These are phyloP conservation scores for Geophilus truncorum DNA, from an alignment of 2,888 invertebrate species.

Conservation along the genomic window DNA sequence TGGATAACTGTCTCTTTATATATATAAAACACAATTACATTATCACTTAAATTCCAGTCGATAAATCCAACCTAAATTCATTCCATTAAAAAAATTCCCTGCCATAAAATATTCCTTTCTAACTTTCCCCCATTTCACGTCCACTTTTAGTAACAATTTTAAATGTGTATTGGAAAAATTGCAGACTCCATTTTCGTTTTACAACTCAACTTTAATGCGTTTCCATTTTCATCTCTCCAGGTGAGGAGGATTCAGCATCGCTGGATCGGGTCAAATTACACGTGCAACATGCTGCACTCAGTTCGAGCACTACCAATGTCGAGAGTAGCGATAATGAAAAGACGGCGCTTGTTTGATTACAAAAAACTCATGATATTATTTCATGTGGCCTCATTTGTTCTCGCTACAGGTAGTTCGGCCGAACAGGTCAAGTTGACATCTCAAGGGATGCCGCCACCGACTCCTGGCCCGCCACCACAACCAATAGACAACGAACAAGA, in stretches of 20 bases:
- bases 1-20: no score
- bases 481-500: constrained; percentile 40
- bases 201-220: neutral
- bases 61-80: neutral
- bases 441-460: constrained; percentile 11
- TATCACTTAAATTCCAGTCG: neutral
- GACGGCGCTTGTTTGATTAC: neutral
- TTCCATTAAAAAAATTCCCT: neutral
- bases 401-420: constrained; percentile 34
- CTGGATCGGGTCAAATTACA: neutral
- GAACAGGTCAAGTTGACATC: constrained; percentile 36
- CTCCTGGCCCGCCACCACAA: constrained; percentile 23
- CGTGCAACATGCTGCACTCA: neutral
- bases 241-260: neutral
- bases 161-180: neutral
- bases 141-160: neutral
- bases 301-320: neutral
- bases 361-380: neutral
- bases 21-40: no score
- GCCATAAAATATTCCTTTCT: neutral
- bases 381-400: neutral
- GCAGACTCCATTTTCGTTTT: neutral
- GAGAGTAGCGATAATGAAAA: neutral
- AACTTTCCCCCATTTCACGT: neutral
- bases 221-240: neutral